These are phyloP conservation scores for Cerastoderma edule DNA, from an alignment of 2,888 invertebrate genomes.

Conservation along the genomic window DNA sequence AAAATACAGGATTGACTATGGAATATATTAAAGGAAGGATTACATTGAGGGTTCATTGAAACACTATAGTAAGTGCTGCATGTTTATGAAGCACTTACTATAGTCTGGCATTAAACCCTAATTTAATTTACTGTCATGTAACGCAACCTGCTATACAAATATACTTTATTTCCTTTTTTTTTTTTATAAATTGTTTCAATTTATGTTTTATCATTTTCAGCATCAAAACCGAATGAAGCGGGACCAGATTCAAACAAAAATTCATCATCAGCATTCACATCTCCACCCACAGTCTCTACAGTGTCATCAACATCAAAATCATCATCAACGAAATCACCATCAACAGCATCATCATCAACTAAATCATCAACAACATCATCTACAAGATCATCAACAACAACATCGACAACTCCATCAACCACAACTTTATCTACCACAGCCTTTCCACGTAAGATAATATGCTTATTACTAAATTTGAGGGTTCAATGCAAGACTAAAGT, in stretches of 20 bases:
- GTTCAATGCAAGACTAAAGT: no score
- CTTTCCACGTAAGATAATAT: conserved; percentile 15
- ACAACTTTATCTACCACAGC: conserved; percentile 20
- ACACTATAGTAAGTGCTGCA: no score
- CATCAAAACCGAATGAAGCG: conserved; percentile 6
- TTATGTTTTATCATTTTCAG: conserved; percentile 15
- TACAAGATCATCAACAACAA: conserved; percentile 29
- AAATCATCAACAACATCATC: conserved; percentile 14
- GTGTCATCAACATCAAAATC: conserved; percentile 13
- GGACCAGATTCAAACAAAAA: conserved; percentile 1
- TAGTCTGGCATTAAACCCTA: no score
- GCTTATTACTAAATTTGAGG: no score
- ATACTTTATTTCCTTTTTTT: not conserved
- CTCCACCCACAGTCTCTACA: conserved; percentile 12
- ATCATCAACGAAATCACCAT: conserved; percentile 8
- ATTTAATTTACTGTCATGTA: no score
- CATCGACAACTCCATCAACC: conserved; percentile 9
- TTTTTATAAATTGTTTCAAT: not conserved
- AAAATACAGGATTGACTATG: no score
- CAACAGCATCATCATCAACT: conserved; percentile 3
- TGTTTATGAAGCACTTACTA: no score
- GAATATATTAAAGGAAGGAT: no score
- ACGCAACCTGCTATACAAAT: no score
- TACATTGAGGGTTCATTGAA: no score
- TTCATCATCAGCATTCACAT: conserved; percentile 17